Conservation (phyloP, 37 sponge, comb jelly and placozoan species). For the Beroe forskalii region DNA sequence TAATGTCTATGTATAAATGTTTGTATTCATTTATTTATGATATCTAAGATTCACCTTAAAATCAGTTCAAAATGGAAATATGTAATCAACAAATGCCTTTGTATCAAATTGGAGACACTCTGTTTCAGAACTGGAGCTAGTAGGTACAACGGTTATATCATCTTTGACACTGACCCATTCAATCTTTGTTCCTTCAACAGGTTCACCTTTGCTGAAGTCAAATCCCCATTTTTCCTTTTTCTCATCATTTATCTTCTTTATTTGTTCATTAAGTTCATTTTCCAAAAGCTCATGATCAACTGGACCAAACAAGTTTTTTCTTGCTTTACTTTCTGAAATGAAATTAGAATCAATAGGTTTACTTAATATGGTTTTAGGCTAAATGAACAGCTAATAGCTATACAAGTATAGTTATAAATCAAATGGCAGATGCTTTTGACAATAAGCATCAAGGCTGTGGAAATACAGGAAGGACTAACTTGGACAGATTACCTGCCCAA, state of each 20-base stretch:
- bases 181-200: constrained; percentile 17
- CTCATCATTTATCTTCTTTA: constrained; percentile 49
- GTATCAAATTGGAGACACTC: constrained; percentile 1
- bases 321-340: constrained; percentile 37
- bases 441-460: too few relatives aligned
- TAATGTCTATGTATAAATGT: too few relatives aligned
- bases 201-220: constrained; percentile 51
- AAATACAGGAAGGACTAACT: too few relatives aligned
- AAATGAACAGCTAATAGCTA: not conserved
- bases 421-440: too few relatives aligned
- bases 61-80: too few relatives aligned
- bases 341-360: not conserved
- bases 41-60: too few relatives aligned
- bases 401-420: too few relatives aligned
- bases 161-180: constrained; percentile 7
- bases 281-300: constrained; percentile 59
- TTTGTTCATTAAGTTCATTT: constrained; percentile 18
- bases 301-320: constrained; percentile 45
- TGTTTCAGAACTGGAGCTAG: not conserved
- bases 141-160: not conserved
- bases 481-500: too few relatives aligned
- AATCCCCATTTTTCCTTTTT: constrained; percentile 64
- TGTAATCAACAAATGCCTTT: not conserved
- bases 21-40: too few relatives aligned
- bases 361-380: not conserved